Percentiles rank a stretch among this genome's conserved stretches.
Evolutionary conservation across 2,113 vertebrate genomes (phyloP).

Genomic region (Crotalus horridus): DNA sequence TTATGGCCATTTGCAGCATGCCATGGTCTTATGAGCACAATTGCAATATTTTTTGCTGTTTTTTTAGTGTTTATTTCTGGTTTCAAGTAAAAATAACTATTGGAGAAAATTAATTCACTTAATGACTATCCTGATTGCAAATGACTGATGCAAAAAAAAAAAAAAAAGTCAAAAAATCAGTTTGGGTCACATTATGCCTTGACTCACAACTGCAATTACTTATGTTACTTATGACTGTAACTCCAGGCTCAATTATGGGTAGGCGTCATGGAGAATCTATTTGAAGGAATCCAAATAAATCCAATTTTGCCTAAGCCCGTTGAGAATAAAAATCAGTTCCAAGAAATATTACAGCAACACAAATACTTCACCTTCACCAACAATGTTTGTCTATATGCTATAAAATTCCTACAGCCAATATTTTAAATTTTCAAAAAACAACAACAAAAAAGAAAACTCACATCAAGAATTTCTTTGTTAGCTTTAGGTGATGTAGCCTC

Average conservation of each 20-base stretch:
- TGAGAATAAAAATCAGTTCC: background rate
- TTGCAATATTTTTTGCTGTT: background rate
- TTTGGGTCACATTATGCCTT: background rate
- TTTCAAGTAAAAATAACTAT: background rate
- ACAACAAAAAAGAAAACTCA: slow-evolving; percentile 66
- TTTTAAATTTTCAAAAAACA: slow-evolving; percentile 19
- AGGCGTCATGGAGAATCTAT: background rate
- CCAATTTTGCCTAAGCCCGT: too few species aligned
- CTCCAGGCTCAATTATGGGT: background rate
- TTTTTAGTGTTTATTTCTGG: background rate
- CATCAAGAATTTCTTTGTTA: slow-evolving; percentile 95
- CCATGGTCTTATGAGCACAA: background rate
- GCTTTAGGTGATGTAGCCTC: slow-evolving; percentile 93
- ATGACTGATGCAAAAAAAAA: background rate
- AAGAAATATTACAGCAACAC: background rate
- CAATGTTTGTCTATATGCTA: background rate
- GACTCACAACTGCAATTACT: background rate
- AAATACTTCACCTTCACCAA: background rate
- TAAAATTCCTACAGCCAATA: background rate
- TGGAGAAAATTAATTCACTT: background rate
- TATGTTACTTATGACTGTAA: background rate
- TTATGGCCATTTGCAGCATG: background rate
- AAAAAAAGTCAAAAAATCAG: background rate
- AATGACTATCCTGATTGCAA: background rate
- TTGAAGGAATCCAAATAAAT: background rate